Conservation (phyloP, 2,888 invertebrate genomes). For the Amiota mariae region DNA sequence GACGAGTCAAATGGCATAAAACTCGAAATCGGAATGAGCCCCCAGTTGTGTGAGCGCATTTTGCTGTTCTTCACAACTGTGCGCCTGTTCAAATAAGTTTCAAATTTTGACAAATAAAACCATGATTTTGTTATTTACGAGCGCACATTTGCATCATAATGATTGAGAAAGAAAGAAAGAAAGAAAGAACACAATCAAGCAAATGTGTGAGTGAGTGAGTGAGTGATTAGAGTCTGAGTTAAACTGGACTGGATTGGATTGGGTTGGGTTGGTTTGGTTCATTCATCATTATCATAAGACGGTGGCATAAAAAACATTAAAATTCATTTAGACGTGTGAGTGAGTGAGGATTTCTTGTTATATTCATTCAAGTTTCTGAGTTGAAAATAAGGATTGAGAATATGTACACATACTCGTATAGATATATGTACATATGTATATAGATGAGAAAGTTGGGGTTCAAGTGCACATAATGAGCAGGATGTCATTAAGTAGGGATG, state of each 20-base stretch:
- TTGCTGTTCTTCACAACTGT: constrained; percentile 52
- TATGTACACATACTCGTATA: neutral
- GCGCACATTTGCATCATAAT: constrained; percentile 50
- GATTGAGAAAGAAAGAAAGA: no score
- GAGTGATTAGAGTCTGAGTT: neutral
- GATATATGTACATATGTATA: neutral
- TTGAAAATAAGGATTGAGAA: neutral
- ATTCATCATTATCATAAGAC: no score
- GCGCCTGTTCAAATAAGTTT: constrained; percentile 73
- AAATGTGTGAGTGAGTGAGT: constrained; percentile 30
- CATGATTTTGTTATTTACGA: constrained; percentile 72
- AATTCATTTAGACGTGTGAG: constrained; percentile 36
- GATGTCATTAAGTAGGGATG: constrained; percentile 21
- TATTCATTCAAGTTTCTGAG: no score
- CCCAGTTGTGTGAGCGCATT: constrained; percentile 25
- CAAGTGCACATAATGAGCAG: constrained; percentile 26
- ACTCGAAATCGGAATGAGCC: constrained; percentile 35
- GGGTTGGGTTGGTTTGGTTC: no score
- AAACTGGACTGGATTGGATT: no score
- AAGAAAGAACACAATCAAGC: no score
- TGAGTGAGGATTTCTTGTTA: constrained; percentile 30
- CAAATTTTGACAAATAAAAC: constrained; percentile 74
- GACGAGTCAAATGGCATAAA: constrained; percentile 11
- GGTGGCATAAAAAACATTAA: no score
- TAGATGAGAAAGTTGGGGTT: neutral